Base-by-base conservation (phyloP, 1,140 invertebrate species). In the Hyles euphorbiae region DNA sequence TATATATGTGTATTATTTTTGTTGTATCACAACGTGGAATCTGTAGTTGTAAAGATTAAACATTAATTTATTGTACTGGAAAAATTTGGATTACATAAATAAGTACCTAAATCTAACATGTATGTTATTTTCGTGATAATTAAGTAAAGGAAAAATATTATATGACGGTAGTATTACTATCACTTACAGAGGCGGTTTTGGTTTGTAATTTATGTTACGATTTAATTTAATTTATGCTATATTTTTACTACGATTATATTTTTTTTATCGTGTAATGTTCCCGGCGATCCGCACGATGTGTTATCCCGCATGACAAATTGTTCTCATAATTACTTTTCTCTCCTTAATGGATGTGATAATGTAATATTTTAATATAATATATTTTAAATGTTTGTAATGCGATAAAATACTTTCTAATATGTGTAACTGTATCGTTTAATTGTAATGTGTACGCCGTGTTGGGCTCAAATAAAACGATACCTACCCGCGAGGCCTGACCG, bases 41-140 rank as follows among this genome's bases (percentile, higher is more conserved):
- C 80, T 76, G 72, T 87, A 85, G 82, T 87, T 78, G 74, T 87
- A 81, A 77, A 76, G 68, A 67, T 67, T 77, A 74, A 83, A 72
- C 67, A 75, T 84, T 81, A 78, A 85, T 87, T 84, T 87, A 85
- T 83, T 83, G 68, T 83, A 78, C 73, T 78, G 78, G 75, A 78
- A 68, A 67, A 75, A 74, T 78, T 78, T 70, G 70, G 60, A 80
- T 77, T 77, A 73, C 75, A 82, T 81, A 78, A 78, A 68, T 85
- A 83, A 78, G 77, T 82, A 75, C 65, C 72, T 70, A 46, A 53
- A 72, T 56, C 61, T 76, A 11, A 52, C 34, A 12, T 48, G 22
- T 60, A 76, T 78, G 72, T 85, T 87, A 84, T 77, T 84, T 85
- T 84, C 79, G 78, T 83, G 78, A 83, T 87, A 84, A 80, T 74